These are phyloP conservation scores for Hirtodrosophila confusa DNA, from an alignment of 2,888 invertebrate species.

Conservation along the genomic window DNA sequence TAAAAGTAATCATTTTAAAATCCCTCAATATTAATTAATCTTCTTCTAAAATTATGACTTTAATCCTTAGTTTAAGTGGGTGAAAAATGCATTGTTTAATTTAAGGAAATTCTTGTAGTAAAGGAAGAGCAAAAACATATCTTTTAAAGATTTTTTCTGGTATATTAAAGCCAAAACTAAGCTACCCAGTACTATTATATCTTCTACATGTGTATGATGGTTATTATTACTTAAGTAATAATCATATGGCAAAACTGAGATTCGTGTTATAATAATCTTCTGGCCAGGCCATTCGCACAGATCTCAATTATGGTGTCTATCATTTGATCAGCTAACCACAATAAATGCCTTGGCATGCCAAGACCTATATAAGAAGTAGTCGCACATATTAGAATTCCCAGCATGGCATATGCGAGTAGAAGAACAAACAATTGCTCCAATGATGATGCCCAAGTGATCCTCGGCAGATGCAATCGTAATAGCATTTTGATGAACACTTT, in stretches of 20 bases:
- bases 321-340: slow-evolving; percentile 26
- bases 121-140: no score
- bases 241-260: slow-evolving; percentile 6
- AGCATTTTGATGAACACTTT: slow-evolving; percentile 69
- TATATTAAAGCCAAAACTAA: no score
- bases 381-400: slow-evolving; percentile 64
- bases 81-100: no score
- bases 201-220: not conserved
- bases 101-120: no score
- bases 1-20: no score
- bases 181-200: no score
- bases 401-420: slow-evolving; percentile 2
- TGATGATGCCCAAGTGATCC: slow-evolving; percentile 25
- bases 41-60: no score
- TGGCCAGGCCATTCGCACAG: slow-evolving; percentile 1
- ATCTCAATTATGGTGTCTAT: slow-evolving; percentile 18
- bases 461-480: slow-evolving; percentile 61
- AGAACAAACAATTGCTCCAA: slow-evolving; percentile 34
- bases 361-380: slow-evolving; percentile 43
- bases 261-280: slow-evolving; percentile 8
- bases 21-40: no score
- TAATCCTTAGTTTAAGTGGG: no score
- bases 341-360: slow-evolving; percentile 40
- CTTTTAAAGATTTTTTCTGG: no score
- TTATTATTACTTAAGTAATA: slow-evolving; percentile 7